Evolutionary conservation across 2,113 vertebrate genomes (phyloP).

Genomic region (Sander lucioperca): DNA sequence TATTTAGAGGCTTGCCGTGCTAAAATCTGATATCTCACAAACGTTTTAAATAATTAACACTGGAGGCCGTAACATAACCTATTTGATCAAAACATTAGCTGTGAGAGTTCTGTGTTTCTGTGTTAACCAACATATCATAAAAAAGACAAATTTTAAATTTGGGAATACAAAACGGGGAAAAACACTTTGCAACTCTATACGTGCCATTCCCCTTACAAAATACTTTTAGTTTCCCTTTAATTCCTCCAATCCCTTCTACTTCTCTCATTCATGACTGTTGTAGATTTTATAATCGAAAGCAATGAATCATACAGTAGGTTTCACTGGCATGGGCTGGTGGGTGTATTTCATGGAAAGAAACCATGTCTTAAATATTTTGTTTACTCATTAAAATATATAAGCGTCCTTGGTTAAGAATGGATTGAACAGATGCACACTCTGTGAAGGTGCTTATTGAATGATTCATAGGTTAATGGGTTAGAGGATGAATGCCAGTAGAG

Average conservation of each 20-base stretch:
- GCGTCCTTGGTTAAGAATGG: not conserved
- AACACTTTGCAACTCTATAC: not conserved
- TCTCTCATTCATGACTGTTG: not conserved
- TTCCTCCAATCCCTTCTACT: not conserved
- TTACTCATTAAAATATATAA: not conserved
- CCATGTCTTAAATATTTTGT: not conserved
- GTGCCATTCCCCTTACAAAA: not conserved
- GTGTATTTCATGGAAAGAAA: not conserved
- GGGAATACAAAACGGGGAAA: not conserved
- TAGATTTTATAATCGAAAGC: not conserved
- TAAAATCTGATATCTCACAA: not conserved
- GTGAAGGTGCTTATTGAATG: not conserved
- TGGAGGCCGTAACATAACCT: not conserved
- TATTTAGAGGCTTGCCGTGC: not conserved
- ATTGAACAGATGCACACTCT: not conserved
- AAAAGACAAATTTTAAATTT: not conserved
- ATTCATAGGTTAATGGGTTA: not conserved
- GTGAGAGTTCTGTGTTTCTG: not conserved
- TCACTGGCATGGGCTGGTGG: not conserved
- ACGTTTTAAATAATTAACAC: not conserved
- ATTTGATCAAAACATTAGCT: not conserved
- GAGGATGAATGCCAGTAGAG: constrained; percentile 1
- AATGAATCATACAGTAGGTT: not conserved
- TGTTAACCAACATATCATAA: not conserved
- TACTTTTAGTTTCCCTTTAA: not conserved